Base-by-base conservation (phyloP, 2,113 vertebrate species). In the Aphyosemion australe region DNA sequence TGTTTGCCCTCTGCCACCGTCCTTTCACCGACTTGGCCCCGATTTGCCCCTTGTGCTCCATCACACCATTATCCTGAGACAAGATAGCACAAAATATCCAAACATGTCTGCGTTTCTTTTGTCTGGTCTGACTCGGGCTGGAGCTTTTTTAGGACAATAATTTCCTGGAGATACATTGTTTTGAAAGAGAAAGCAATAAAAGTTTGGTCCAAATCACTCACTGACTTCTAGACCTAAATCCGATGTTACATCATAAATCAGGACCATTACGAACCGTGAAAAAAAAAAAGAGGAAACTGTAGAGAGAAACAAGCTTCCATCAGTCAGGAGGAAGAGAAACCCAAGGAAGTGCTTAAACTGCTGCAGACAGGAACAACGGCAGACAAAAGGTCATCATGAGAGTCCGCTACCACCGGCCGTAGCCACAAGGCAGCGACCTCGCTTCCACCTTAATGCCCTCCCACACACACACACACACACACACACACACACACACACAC, bases 1-100 rank as follows among this genome's bases (percentile, higher is more conserved):
- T 97, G 95, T 96, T 94, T 94, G 91, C 92, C 93, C 94, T 90
- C 74, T 94, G 94, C 94, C 93, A 93, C 93, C 93, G 90, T 95
- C 94, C 94, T 94, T 95, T 90, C 94, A 87, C 94, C 91, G 91
- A 93, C 88, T 92, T 92, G 94, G 94, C 93, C 94, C 94, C 90
- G 92, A 92, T 93, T 89, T 93, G 94, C 92, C 94, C 91, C 87
- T 92, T 91, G 92, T 94, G 93, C 76, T 80, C 79, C 55, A 85
- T 81, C 74, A 65, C 87, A 59, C 84, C 78, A 84, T 88, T 87
- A 87, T 87, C 76, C 88, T 12, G 64, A 80, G 86, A 88, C 83
- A 80, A 90, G 85, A 90, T 84, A 84, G 79, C 77, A 63, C 63
- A 67, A 74, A 87, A 87, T 78, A 84, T 83, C 79, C 86, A 89